Percentiles rank a stretch among this genome's conserved stretches.
These are phyloP conservation scores for Ylistrum balloti DNA, from an alignment of 1,140 invertebrate species.

Conservation along the genomic window DNA sequence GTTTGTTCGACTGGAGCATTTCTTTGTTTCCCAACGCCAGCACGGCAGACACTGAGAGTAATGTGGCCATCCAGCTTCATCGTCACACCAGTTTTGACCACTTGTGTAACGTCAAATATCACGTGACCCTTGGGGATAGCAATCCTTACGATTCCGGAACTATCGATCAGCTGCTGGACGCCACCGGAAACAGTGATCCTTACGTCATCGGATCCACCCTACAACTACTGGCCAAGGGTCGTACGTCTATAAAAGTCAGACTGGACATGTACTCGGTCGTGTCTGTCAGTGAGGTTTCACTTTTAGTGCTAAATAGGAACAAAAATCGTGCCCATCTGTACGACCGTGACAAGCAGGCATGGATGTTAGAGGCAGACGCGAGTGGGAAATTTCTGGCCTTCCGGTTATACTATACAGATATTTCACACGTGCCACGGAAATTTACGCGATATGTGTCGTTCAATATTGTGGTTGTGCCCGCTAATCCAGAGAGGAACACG, in stretches of 20 bases:
- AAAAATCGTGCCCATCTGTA: slow-evolving; percentile 87
- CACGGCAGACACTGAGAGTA: slow-evolving; percentile 81
- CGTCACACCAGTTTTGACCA: slow-evolving; percentile 92
- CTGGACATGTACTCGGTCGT: slow-evolving; percentile 91
- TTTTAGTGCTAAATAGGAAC: slow-evolving; percentile 79
- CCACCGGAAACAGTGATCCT: slow-evolving; percentile 78
- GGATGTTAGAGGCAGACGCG: slow-evolving; percentile 91
- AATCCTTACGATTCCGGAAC: slow-evolving; percentile 88
- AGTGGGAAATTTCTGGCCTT: slow-evolving; percentile 88
- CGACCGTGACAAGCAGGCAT: slow-evolving; percentile 92
- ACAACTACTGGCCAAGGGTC: slow-evolving; percentile 74
- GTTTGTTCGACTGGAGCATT: slow-evolving; percentile 93
- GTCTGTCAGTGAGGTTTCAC: slow-evolving; percentile 88
- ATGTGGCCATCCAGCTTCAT: slow-evolving; percentile 86
- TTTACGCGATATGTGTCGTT: slow-evolving; percentile 91
- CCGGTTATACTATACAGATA: slow-evolving; percentile 92
- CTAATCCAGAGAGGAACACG: slow-evolving; percentile 62
- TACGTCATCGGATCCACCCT: slow-evolving; percentile 71
- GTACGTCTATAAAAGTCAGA: slow-evolving; percentile 86
- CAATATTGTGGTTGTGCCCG: slow-evolving; percentile 84
- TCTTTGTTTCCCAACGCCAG: slow-evolving; percentile 86
- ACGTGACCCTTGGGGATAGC: slow-evolving; percentile 88
- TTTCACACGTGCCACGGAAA: slow-evolving; percentile 92
- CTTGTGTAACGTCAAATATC: slow-evolving; percentile 89
- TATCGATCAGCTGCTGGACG: slow-evolving; percentile 90